A percentile compares a stretch with the other conserved stretches of the same genome.
phyloP scores from a whole-genome alignment of 2,888 invertebrate species.

The Himalopsyche tibetana region DNA sequence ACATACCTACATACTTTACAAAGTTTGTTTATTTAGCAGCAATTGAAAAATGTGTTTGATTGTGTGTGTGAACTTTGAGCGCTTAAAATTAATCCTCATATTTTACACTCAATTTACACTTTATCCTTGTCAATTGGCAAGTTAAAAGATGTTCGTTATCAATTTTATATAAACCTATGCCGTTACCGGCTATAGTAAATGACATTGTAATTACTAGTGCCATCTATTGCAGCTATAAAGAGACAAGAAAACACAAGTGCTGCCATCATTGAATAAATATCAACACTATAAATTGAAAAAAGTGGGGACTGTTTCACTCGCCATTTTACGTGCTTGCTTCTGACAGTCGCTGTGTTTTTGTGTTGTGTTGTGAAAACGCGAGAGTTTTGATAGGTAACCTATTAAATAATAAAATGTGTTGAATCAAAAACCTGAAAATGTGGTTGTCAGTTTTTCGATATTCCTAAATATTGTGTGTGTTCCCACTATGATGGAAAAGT shows the following conservation, averaged over 20 bases:
- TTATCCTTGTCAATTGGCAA: too few relatives aligned
- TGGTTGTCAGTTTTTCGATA: constrained; percentile 55
- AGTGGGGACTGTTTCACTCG: constrained; percentile 73
- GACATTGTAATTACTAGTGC: too few relatives aligned
- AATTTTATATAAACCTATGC: too few relatives aligned
- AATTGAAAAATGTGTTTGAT: too few relatives aligned
- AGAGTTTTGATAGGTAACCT: constrained; percentile 45
- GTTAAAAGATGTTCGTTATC: too few relatives aligned
- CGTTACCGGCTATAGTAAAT: too few relatives aligned
- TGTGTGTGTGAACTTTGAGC: too few relatives aligned
- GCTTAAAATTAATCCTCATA: too few relatives aligned
- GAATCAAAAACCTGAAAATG: constrained; percentile 56
- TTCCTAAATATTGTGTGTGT: constrained; percentile 68
- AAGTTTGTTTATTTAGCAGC: too few relatives aligned
- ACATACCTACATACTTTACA: too few relatives aligned
- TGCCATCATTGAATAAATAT: background rate
- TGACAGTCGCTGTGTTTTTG: constrained; percentile 78
- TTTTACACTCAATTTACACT: too few relatives aligned
- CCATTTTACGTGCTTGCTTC: constrained; percentile 77
- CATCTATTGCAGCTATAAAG: too few relatives aligned
- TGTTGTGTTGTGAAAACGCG: constrained; percentile 75
- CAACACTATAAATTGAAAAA: background rate
- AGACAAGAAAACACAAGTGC: background rate
- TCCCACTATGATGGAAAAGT: constrained; percentile 77
- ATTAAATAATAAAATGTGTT: constrained; percentile 54